These are phyloP conservation scores for Pangasius krempfi DNA, from an alignment of 2,797 vertebrate genomes.

Conservation along the genomic window DNA sequence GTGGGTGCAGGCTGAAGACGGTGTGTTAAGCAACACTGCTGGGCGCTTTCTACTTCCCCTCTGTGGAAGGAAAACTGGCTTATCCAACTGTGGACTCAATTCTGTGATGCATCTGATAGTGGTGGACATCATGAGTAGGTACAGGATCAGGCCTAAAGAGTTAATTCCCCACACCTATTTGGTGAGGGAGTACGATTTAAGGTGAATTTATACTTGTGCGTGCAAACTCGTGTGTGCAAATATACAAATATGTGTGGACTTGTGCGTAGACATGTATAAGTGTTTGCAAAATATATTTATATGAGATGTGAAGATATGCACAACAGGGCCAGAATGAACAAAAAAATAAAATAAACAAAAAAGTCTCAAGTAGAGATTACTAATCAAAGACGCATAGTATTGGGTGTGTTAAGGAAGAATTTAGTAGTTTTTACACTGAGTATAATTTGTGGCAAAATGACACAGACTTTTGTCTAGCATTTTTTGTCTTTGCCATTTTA, in stretches of 20 bases:
- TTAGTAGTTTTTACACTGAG: not conserved
- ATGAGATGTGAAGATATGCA: not conserved
- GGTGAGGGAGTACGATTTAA: not conserved
- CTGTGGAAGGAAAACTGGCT: slow-evolving; percentile 31
- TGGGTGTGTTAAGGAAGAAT: not conserved
- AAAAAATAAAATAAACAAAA: not conserved
- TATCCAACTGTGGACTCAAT: slow-evolving; percentile 14
- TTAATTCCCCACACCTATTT: slow-evolving; percentile 15
- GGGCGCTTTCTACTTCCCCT: slow-evolving; percentile 10
- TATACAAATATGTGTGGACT: not conserved
- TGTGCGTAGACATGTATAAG: no score
- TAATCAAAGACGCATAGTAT: not conserved
- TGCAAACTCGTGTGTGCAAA: not conserved
- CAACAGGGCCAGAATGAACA: not conserved
- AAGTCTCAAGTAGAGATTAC: not conserved
- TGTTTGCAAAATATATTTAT: not conserved
- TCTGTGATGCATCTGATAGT: slow-evolving; percentile 14
- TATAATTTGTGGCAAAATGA: not conserved
- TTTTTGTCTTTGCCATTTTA: not conserved
- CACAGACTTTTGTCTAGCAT: not conserved
- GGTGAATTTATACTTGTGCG: not conserved
- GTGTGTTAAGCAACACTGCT: slow-evolving; percentile 38
- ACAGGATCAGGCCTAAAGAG: slow-evolving; percentile 2
- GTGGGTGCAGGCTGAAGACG: slow-evolving; percentile 39
- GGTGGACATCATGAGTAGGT: not conserved